Evolutionary conservation across 1,140 invertebrate species (phyloP).

Genomic region (Asbolus verrucosus): DNA sequence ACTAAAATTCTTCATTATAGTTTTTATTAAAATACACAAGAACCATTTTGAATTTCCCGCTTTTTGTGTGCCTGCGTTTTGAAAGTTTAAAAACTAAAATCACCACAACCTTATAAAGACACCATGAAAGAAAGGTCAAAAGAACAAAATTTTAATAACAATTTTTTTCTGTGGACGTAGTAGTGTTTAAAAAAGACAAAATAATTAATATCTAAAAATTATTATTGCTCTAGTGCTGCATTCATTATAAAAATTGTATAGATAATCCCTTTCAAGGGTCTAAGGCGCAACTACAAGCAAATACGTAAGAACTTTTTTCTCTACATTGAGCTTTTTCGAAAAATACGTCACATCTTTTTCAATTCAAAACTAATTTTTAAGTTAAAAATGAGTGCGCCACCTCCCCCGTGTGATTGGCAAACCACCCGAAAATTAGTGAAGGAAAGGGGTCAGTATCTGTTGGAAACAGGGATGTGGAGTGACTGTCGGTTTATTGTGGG

Average conservation of each 20-base stretch:
- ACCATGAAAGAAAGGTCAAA: neutral
- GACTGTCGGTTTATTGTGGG: constrained; percentile 88
- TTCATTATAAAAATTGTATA: too few species aligned
- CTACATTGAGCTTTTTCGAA: neutral
- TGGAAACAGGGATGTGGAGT: constrained; percentile 82
- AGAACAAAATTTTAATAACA: neutral
- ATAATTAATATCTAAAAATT: too few species aligned
- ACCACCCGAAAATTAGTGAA: constrained; percentile 75
- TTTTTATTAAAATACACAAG: too few species aligned
- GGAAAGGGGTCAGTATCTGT: constrained; percentile 76
- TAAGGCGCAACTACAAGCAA: neutral
- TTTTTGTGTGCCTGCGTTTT: too few species aligned
- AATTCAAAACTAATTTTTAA: neutral
- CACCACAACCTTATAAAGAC: too few species aligned
- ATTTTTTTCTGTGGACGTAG: too few species aligned
- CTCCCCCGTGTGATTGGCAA: constrained; percentile 77
- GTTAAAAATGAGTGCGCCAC: constrained; percentile 56
- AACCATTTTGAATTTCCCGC: too few species aligned
- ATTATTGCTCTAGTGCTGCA: neutral
- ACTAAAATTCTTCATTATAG: too few species aligned
- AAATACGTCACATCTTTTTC: too few species aligned
- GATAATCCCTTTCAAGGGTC: too few species aligned
- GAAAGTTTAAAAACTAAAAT: too few species aligned
- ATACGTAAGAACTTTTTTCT: neutral
- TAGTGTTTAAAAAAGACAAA: too few species aligned